Base-by-base conservation (phyloP, 2,888 invertebrate genomes). In the Xestia c-nigrum region DNA sequence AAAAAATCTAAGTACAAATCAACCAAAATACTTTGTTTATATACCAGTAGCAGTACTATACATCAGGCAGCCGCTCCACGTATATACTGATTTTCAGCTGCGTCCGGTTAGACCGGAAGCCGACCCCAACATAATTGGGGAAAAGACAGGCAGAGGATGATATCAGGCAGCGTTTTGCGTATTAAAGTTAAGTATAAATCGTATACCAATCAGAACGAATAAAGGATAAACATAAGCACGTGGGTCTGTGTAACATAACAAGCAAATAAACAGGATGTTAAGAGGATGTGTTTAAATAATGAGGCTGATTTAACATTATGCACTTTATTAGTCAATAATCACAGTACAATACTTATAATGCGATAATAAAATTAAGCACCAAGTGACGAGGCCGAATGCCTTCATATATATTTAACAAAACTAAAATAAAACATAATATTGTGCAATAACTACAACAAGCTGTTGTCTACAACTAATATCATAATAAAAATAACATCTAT, bases 211-310 rank as follows among this genome's bases (percentile, higher is more conserved):
- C 19, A 64, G n/a, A 50, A 80, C 14, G 5, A 75, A 59, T 16
- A 61, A 74, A 80, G 63, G 66, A 71, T 66, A 9, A 64, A 81
- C 72, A 73, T 61, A 88, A 86, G 88, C 90, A 90, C 90, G 89
- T 90, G 92, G 89, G 72, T 91, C 91, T 89, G 92, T 90, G 92
- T 90, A 90, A 88, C 84, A 59, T 67, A 84, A 86, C 14, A 86
- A 82, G 55, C 76, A 83, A 84, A 85, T 76, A 83, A 85, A 74
- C 74, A 82, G 78, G 79, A 70, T 78, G 67, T 38, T 46, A 67
- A 74, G 69, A 78, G 82, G 88, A 74, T 81, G 64, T 78, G 68
- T 52, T 66, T 78, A 91, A 92, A 92, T 92, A 89, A 92, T 78
- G 84, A 89, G 81, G 75, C 88, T 59, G 61, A 61, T 76, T 74